Percentiles rank a stretch among this genome's conserved stretches.
These are phyloP conservation scores for Melanophora roralis DNA, from an alignment of 2,888 invertebrate genomes.

Conservation along the genomic window DNA sequence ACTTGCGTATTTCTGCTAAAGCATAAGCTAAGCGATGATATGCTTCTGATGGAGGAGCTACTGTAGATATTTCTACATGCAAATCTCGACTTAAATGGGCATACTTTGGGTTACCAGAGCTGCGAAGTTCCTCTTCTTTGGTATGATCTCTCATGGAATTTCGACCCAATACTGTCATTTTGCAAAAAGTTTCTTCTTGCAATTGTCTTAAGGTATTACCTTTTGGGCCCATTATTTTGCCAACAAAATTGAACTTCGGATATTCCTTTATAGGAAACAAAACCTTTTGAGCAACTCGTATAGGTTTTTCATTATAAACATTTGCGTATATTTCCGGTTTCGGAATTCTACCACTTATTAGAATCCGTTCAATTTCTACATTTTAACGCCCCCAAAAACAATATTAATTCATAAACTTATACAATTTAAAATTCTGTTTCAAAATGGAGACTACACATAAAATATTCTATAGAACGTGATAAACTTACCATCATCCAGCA, in stretches of 20 bases:
- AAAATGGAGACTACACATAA: conserved; percentile 47
- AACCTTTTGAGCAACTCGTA: conserved; percentile 75
- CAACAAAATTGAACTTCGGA: conserved; percentile 91
- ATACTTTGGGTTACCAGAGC: conserved; percentile 93
- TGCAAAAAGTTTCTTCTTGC: conserved; percentile 96
- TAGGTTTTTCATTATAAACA: conserved; percentile 75
- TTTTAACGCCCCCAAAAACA: neutral
- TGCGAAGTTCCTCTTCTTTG: conserved; percentile 94
- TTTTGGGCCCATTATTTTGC: conserved; percentile 94
- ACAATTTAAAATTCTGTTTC: too few species aligned
- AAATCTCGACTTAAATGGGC: conserved; percentile 93
- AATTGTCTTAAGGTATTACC: conserved; percentile 93
- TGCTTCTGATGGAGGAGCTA: conserved; percentile 93
- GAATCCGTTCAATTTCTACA: conserved; percentile 82
- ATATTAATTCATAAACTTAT: neutral
- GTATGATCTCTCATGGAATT: conserved; percentile 96
- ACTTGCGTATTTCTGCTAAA: conserved; percentile 87
- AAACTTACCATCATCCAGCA: conserved; percentile 84
- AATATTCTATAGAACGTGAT: neutral
- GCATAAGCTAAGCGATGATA: conserved; percentile 91
- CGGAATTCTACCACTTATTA: conserved; percentile 86
- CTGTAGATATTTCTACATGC: conserved; percentile 94
- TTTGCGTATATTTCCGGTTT: conserved; percentile 75
- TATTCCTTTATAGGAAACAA: conserved; percentile 75
- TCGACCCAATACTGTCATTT: conserved; percentile 95